These are phyloP conservation scores for Carcinoscorpius rotundicauda DNA, from an alignment of 1,140 invertebrate genomes.

Conservation along the genomic window DNA sequence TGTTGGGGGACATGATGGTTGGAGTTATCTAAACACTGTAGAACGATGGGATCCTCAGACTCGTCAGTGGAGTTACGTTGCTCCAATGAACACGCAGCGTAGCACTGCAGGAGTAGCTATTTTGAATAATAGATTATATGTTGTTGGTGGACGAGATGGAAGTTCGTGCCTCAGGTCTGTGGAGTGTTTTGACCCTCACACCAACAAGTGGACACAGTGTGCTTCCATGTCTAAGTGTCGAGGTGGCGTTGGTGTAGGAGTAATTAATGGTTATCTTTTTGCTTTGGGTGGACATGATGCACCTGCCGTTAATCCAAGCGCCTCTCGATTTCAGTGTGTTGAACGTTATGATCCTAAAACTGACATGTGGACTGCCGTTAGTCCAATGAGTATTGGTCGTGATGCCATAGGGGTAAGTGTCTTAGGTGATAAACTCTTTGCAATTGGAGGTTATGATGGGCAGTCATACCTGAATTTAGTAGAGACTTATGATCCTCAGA, in stretches of 20 bases:
- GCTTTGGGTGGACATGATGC: slow-evolving; percentile 88
- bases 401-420: slow-evolving; percentile 34
- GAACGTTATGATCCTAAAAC: slow-evolving; percentile 52
- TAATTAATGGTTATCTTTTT: slow-evolving; percentile 44
- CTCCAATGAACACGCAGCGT: slow-evolving; percentile 69
- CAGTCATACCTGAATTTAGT: slow-evolving; percentile 58
- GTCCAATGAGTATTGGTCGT: slow-evolving; percentile 29
- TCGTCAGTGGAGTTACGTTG: slow-evolving; percentile 72
- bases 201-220: slow-evolving; percentile 43
- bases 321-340: slow-evolving; percentile 73
- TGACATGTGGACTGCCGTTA: slow-evolving; percentile 35
- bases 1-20: slow-evolving; percentile 86
- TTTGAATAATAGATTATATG: slow-evolving; percentile 73
- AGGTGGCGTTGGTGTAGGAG: slow-evolving; percentile 41
- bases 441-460: slow-evolving; percentile 69
- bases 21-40: slow-evolving; percentile 86
- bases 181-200: slow-evolving; percentile 41
- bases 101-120: slow-evolving; percentile 81
- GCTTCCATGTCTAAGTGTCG: slow-evolving; percentile 42
- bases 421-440: slow-evolving; percentile 32
- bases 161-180: slow-evolving; percentile 72
- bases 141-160: slow-evolving; percentile 84
- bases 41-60: slow-evolving; percentile 81
- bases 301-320: slow-evolving; percentile 64
- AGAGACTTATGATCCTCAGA: slow-evolving; percentile 65